Evolutionary conservation across 2,888 invertebrate species (phyloP), one percentile per base, ranked within the genome.

Genomic region (Nemurella pictetii): DNA sequence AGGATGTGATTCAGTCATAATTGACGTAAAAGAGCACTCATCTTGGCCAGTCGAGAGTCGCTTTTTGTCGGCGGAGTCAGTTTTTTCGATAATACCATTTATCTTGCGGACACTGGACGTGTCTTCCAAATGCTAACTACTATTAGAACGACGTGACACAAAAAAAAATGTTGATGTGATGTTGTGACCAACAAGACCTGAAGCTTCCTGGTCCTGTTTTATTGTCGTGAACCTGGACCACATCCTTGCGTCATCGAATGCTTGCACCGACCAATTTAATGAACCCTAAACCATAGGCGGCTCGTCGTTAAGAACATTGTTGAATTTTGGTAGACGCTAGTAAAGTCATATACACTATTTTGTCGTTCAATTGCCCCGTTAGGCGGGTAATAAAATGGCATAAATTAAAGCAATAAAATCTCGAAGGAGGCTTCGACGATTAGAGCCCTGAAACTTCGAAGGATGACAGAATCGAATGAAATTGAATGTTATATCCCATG

Each of bases 21-120:
- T 82, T 72, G 82, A 82, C 82, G 72, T 36, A 82, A 82, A 55
- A 29, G 80, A 82, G 72, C 82, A 82, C 82, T 82, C 55, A 82
- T 82, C 82, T 82, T 72, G 82, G 82, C 72, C 82, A 72, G 27
- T 29, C 7, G 3, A 81, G 36, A 55, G 82, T 55, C 72, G 9
- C 82, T 82, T 82, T 82, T 82, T 82, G 72, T 82, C 55, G 29
- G 3, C 26, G 12, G 20, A n/a, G 12, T 1, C 5, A 9, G 7
- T 82, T 82, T 82, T 78, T 82, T 82, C 55, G 26, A 36, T 55
- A 72, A 82, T 4, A 82, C 82, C 55, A 82, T 82, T 82, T 28
- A 82, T 55, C 27, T 82, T 27, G 55, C 82, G 55, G 82, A 28
- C 82, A 72, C 15, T n/a, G 55, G 82, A 82, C 82, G 55, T 82